Evolutionary conservation across 2,797 vertebrate genomes (phyloP), one percentile per base, ranked within the genome.

Genomic region (Masticophis lateralis): DNA sequence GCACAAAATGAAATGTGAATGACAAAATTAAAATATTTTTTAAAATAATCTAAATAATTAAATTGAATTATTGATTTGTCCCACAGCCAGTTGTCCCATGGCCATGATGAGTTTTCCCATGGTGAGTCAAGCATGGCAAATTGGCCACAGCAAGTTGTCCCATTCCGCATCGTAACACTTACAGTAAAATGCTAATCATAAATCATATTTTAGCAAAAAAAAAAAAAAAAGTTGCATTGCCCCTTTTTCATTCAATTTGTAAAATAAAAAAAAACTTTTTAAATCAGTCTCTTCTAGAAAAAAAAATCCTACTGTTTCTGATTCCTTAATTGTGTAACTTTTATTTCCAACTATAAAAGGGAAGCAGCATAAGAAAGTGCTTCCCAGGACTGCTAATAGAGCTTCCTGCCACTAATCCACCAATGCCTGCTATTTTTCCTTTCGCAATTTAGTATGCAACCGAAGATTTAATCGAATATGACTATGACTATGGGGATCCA

Each of bases 401-500:
- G 87, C 97, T 95, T 95, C 92, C 95, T 96, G 74, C 91, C 47
- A 94, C 98, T 98, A 98, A 99, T 97, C 93, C 79, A 93, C 79
- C 94, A 95, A 94, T 95, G 97, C 97, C 94, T 97, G 96, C 92
- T 96, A 97, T 98, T 97, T 98, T 97, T 98, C 95, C 96, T 95
- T 98, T 97, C 98, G 96, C 96, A 94, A 98, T 98, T 95, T 98
- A 99, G 99, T 99, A 99, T 97, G 96, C 98, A 97, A 98, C 98
- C 96, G 98, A 99, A 98, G 98, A 98, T 97, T 97, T 98, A 98
- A 95, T 98, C 95, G 98, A 99, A 93, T 99, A 99, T 98, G 98
- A 98, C 97, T 99, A 99, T 99, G 99, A 99, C 97, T 99, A 99
- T 98, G 98, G 98, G 98, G 99, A 99, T 96, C 98, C 97, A 97